Conservation (phyloP, 2,888 invertebrate genomes). For the Heliconius aoede region DNA sequence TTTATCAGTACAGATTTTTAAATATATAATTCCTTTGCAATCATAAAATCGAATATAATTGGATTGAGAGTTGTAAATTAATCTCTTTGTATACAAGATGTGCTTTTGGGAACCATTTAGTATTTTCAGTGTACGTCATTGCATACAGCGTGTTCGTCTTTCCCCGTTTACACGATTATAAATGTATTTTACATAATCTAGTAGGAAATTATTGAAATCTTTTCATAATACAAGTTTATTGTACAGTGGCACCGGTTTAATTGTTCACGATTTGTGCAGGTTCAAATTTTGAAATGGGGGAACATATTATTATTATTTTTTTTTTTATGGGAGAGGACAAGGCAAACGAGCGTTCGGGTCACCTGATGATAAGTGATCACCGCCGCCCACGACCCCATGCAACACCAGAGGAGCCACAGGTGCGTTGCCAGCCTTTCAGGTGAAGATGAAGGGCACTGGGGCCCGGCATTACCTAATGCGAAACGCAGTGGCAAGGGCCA, state of each 20-base stretch:
- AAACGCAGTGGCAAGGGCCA: too few species aligned
- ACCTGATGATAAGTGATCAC: too few species aligned
- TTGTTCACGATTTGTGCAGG: not conserved
- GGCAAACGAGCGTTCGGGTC: too few species aligned
- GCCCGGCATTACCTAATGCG: too few species aligned
- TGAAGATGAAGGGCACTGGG: too few species aligned
- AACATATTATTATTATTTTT: too few species aligned
- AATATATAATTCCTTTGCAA: not conserved
- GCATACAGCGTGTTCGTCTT: not conserved
- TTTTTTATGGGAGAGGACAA: too few species aligned
- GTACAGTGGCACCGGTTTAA: not conserved
- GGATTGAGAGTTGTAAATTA: constrained; percentile 6
- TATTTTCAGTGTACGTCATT: not conserved
- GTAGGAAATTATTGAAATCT: not conserved
- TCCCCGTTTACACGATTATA: not conserved
- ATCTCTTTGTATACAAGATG: constrained; percentile 11
- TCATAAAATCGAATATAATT: not conserved
- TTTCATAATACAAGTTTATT: too few species aligned
- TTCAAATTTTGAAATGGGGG: too few species aligned
- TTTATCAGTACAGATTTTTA: not conserved
- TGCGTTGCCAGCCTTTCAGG: too few species aligned
- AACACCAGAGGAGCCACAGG: too few species aligned
- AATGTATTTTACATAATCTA: constrained; percentile 1
- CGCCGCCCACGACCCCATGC: too few species aligned
- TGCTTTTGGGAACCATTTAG: constrained; percentile 11